Conservation (phyloP, 1,140 invertebrate genomes). For the Temnothorax curvispinosus region DNA sequence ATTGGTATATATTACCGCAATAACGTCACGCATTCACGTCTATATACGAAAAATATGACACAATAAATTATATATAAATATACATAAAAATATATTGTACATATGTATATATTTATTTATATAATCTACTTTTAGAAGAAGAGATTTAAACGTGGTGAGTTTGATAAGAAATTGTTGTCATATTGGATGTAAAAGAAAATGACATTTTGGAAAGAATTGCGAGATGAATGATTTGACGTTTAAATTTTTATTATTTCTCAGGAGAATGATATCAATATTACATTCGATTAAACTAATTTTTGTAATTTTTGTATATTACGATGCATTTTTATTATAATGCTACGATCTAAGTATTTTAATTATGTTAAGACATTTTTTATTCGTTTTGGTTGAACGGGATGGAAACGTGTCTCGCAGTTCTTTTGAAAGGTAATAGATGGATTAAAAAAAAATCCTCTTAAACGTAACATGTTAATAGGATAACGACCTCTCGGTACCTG, state of each 20-base stretch:
- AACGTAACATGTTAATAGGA: not conserved
- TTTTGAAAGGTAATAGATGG: not conserved
- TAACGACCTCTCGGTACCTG: constrained; percentile 38
- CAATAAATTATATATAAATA: not conserved
- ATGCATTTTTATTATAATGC: not conserved
- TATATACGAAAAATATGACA: not conserved
- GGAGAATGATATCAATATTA: not conserved
- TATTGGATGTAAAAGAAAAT: not conserved
- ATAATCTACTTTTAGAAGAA: not conserved
- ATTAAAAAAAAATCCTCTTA: not conserved
- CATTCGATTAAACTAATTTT: not conserved
- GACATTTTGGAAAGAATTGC: not conserved
- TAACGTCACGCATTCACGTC: not conserved
- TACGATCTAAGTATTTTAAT: not conserved
- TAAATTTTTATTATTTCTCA: not conserved
- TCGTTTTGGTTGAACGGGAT: not conserved
- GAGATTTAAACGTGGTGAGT: not conserved
- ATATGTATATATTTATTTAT: not conserved
- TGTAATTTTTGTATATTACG: not conserved
- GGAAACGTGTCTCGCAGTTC: not conserved
- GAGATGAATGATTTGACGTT: not conserved
- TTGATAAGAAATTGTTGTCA: not conserved
- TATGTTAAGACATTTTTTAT: not conserved
- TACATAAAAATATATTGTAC: not conserved
- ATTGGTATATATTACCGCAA: not conserved